phyloP scores from a whole-genome alignment of 2,797 vertebrate genomes.

The Hydrophis major region DNA sequence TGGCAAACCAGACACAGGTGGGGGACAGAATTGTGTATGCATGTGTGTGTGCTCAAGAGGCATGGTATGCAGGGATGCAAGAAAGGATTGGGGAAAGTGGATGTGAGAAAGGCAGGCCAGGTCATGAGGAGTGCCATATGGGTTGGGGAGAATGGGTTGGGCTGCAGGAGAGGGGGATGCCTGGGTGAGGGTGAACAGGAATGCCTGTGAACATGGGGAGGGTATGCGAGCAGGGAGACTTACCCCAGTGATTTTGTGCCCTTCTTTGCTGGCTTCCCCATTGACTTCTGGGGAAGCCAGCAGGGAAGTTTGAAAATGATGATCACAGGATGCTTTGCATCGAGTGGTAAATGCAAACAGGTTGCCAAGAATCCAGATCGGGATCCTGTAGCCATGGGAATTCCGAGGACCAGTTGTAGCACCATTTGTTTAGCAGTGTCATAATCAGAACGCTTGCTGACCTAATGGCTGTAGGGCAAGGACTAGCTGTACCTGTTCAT shows the following conservation, averaged over 20 bases:
- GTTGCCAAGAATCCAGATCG: neutral
- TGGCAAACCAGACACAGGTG: too few species aligned
- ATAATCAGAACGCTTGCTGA: neutral
- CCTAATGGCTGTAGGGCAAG: neutral
- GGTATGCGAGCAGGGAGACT: neutral
- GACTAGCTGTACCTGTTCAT: neutral
- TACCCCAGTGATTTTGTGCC: neutral
- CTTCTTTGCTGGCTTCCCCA: neutral
- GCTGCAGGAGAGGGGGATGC: neutral
- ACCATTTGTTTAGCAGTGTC: neutral
- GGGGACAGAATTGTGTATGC: neutral
- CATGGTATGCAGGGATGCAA: neutral
- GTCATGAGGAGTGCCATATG: neutral
- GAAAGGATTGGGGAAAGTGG: neutral
- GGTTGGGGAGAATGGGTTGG: neutral
- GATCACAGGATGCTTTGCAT: neutral
- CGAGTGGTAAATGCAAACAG: neutral
- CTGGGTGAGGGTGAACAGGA: neutral
- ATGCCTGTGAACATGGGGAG: neutral
- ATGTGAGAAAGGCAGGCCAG: neutral
- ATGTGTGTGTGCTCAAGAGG: rapidly evolving
- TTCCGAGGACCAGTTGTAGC: neutral
- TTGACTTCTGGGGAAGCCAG: neutral
- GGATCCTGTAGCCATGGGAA: neutral
- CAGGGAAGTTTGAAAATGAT: neutral